Base-by-base conservation (phyloP, 2,797 vertebrate genomes). In the Sardinella longiceps region DNA sequence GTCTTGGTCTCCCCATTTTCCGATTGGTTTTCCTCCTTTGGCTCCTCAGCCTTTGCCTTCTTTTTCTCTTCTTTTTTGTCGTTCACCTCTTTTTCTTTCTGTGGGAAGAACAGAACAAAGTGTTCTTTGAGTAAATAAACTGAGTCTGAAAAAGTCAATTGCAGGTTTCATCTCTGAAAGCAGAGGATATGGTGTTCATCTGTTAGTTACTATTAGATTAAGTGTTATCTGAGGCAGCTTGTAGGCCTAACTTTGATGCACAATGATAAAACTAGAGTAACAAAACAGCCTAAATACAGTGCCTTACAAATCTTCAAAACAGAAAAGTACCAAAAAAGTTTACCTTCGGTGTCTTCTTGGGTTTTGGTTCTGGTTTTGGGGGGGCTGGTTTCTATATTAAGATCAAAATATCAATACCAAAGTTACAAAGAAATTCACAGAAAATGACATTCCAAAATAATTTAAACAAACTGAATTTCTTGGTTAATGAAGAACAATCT, bases 1-100 rank as follows among this genome's bases (percentile, higher is more conserved):
- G 93, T 94, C 92, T 95, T 96, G 90, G 93, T 91, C 91, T 95
- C 95, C 93, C 95, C 96, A 0, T 96, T 97, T 94, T 96, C 94
- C 92, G 95, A 94, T 89, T 95, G 94, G 91, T 91, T 93, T 90
- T 95, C 95, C 89, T 96, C 94, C 91, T 95, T 94, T 89, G 92
- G 88, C 90, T 96, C 95, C 30, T 92, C 90, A 89, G 94, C 92
- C 90, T 92, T 92, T 89, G 92, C 93, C 89, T 92, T 91, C 89
- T 92, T 93, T 91, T 95, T 95, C 90, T 94, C 93, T 88, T 94
- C 95, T 91, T 95, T 94, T 85, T 91, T 93, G 90, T 95, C 94
- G 85, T 94, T 96, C 89, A 94, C 93, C 84, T 92, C 93, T 87
- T 96, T 96, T 87, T 94, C 95, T 93, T 95, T 96, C 96, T 97